A percentile compares a stretch with the other conserved stretches of the same genome.
phyloP scores from a whole-genome alignment of 2,888 invertebrate species.

The Melipona beecheii region DNA sequence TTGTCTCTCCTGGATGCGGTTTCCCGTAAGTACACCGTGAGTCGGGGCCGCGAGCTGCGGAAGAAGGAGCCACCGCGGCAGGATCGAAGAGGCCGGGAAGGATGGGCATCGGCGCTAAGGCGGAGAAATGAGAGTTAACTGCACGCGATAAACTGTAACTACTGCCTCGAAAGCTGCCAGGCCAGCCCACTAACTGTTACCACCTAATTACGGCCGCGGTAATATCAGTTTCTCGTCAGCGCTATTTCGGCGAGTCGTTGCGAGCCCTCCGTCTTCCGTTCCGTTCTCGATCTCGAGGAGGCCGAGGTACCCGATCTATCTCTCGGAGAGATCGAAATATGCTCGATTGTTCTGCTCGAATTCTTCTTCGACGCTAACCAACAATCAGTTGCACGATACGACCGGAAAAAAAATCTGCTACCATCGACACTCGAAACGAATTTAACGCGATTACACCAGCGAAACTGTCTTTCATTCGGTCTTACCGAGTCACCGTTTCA shows the following conservation, averaged over 20 bases:
- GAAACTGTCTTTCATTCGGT: not conserved
- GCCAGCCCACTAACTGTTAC: conserved; percentile 72
- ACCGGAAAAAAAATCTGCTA: not conserved
- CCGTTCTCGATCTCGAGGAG: not conserved
- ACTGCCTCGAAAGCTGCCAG: conserved; percentile 61
- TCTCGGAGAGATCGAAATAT: not conserved
- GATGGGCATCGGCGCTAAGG: conserved; percentile 17
- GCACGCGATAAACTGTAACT: conserved; percentile 73
- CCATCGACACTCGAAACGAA: not conserved
- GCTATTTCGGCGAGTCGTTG: conserved; percentile 54
- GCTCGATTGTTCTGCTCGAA: not conserved
- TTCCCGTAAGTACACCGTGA: conserved; percentile 67
- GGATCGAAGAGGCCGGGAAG: conserved; percentile 19
- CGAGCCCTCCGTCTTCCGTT: conserved; percentile 20
- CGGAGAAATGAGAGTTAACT: conserved; percentile 62
- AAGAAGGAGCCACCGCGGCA: conserved; percentile 45
- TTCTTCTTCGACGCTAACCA: not conserved
- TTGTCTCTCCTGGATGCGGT: conserved; percentile 73
- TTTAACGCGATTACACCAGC: not conserved
- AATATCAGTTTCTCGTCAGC: conserved; percentile 57
- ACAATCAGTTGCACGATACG: not conserved
- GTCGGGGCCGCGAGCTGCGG: conserved; percentile 47
- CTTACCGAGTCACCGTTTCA: not conserved
- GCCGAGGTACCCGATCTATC: no score
- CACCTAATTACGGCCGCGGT: conserved; percentile 72